Conservation (phyloP, 2,113 vertebrate species). For the Pristiophorus japonicus region DNA sequence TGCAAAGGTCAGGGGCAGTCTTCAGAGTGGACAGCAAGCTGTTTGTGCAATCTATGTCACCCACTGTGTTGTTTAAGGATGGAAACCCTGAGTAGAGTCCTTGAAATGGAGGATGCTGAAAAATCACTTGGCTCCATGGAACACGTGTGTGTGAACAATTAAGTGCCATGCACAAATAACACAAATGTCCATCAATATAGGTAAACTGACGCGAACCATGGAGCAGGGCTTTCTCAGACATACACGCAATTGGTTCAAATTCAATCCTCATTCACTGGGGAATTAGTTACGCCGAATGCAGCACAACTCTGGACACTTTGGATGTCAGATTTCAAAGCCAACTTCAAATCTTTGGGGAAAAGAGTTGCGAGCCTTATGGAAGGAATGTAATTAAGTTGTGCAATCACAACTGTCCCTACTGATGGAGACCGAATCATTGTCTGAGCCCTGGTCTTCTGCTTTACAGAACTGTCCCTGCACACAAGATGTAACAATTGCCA, state of each 20-base stretch:
- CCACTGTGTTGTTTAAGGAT: neutral
- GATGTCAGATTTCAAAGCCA: neutral
- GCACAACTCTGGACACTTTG: neutral
- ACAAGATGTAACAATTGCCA: neutral
- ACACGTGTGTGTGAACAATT: neutral
- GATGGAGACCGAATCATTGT: neutral
- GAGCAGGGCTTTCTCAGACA: neutral
- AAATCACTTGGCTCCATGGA: neutral
- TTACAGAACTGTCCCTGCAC: neutral
- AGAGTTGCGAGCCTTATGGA: neutral
- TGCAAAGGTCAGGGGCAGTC: neutral
- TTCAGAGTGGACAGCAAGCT: neutral
- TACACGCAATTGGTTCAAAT: neutral
- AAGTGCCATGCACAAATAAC: neutral
- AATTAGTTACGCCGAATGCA: neutral
- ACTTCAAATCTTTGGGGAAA: neutral
- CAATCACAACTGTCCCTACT: neutral
- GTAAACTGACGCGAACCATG: neutral
- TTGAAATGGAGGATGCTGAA: neutral
- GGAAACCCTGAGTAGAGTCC: neutral
- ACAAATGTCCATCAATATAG: neutral
- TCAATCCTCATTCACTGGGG: neutral
- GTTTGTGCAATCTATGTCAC: neutral
- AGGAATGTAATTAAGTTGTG: neutral
- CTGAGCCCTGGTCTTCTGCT: neutral